phyloP scores from a whole-genome alignment of 1,140 invertebrate species.

The Cryptotermes secundus region DNA sequence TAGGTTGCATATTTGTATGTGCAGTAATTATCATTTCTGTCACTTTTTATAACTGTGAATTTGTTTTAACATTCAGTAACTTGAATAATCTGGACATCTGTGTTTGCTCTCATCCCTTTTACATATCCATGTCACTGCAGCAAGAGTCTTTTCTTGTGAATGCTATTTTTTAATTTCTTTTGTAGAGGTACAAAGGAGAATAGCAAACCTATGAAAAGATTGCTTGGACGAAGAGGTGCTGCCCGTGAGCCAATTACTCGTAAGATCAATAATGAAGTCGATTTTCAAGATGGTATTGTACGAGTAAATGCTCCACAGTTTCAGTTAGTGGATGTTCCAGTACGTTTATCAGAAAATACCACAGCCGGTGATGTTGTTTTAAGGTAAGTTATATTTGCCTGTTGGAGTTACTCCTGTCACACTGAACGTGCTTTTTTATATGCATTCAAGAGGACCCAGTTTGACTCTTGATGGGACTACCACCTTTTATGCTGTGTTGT shows the following conservation, averaged over 20 bases:
- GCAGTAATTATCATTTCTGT: too few species aligned
- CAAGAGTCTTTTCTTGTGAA: too few species aligned
- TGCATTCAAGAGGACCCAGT: too few species aligned
- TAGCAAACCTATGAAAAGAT: conserved; percentile 44
- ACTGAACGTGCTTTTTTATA: too few species aligned
- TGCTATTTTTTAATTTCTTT: not conserved
- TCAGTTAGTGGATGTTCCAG: conserved; percentile 49
- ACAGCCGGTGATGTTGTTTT: conserved; percentile 55
- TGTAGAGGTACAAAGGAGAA: conserved; percentile 27
- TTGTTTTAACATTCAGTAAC: too few species aligned
- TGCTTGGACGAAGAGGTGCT: conserved; percentile 44
- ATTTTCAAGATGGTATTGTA: conserved; percentile 52
- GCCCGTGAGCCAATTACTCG: conserved; percentile 44
- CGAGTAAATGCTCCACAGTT: conserved; percentile 54
- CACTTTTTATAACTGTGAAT: too few species aligned
- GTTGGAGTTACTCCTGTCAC: not conserved
- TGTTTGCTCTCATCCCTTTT: too few species aligned
- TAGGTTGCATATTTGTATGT: too few species aligned
- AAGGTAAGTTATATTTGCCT: conserved; percentile 43
- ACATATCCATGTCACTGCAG: too few species aligned
- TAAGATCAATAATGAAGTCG: conserved; percentile 48
- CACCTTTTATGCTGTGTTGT: too few species aligned
- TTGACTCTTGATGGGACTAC: too few species aligned
- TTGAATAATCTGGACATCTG: too few species aligned
- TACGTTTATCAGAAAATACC: conserved; percentile 49